phyloP scores from a whole-genome alignment of 2,797 vertebrate genomes.

The Lycodopsis pacificus region DNA sequence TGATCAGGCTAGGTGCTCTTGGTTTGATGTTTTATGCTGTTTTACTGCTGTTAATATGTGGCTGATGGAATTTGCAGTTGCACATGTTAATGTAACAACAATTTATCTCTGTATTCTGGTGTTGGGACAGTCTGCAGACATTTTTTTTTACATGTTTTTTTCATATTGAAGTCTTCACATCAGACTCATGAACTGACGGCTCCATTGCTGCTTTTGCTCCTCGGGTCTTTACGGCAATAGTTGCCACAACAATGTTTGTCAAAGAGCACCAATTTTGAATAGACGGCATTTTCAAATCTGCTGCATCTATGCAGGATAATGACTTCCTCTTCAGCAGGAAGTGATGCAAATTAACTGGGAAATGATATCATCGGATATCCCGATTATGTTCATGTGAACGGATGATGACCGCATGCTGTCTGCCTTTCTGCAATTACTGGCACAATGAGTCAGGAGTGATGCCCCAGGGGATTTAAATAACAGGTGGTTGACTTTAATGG shows the following conservation, averaged over 20 bases:
- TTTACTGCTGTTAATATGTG: slow-evolving; percentile 4
- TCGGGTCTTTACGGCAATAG: not conserved
- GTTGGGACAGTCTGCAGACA: not conserved
- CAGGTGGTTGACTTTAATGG: not conserved
- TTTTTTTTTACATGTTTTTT: not conserved
- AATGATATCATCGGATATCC: slow-evolving; percentile 46
- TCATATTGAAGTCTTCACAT: not conserved
- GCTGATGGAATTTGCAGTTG: not conserved
- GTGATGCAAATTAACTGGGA: slow-evolving; percentile 27
- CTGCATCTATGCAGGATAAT: slow-evolving; percentile 10
- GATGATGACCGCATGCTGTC: slow-evolving; percentile 19
- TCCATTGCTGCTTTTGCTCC: not conserved
- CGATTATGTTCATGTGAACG: slow-evolving; percentile 1
- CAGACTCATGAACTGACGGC: not conserved
- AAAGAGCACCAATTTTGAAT: not conserved
- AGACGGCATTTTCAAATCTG: not conserved
- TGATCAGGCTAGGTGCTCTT: slow-evolving; percentile 21
- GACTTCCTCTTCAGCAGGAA: slow-evolving; percentile 51
- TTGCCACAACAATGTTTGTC: not conserved
- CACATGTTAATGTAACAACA: not conserved
- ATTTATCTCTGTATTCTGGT: not conserved
- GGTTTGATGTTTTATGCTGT: not conserved
- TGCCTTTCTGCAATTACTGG: slow-evolving; percentile 29
- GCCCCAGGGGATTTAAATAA: not conserved
- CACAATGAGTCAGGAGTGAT: slow-evolving; percentile 35